Conservation (phyloP, 2,113 vertebrate species). For the Sterrhoptilus dennistouni region DNA sequence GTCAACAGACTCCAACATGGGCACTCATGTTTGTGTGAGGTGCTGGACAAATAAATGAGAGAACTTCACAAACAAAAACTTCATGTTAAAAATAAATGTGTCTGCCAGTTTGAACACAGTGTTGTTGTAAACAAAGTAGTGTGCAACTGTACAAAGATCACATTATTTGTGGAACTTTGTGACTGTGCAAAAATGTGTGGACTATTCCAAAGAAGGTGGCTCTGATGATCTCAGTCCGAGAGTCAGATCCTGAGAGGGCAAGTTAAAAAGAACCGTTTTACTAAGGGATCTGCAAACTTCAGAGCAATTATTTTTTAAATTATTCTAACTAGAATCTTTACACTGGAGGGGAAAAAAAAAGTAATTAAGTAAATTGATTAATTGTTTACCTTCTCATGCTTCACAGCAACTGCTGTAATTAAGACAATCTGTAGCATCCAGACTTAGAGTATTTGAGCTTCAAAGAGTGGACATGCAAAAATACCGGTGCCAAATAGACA, state of each 20-base stretch:
- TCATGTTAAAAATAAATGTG: not conserved
- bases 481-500: not conserved
- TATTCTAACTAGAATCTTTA: not conserved
- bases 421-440: not conserved
- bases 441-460: not conserved
- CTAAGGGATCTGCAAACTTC: not conserved
- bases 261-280: not conserved
- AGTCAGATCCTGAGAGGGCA: not conserved
- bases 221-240: not conserved
- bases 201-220: not conserved
- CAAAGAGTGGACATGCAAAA: not conserved
- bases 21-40: not conserved
- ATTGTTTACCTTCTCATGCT: not conserved
- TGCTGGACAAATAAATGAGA: not conserved
- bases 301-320: not conserved
- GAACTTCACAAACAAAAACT: not conserved
- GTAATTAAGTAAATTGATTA: not conserved
- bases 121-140: not conserved
- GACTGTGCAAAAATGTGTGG: not conserved
- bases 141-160: constrained; percentile 2
- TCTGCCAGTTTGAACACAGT: not conserved
- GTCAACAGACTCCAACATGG: not conserved
- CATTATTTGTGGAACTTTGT: constrained; percentile 11
- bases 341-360: not conserved
- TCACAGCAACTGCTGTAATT: not conserved